These are phyloP conservation scores for Tribolium madens DNA, from an alignment of 1,140 invertebrate species.

Conservation along the genomic window DNA sequence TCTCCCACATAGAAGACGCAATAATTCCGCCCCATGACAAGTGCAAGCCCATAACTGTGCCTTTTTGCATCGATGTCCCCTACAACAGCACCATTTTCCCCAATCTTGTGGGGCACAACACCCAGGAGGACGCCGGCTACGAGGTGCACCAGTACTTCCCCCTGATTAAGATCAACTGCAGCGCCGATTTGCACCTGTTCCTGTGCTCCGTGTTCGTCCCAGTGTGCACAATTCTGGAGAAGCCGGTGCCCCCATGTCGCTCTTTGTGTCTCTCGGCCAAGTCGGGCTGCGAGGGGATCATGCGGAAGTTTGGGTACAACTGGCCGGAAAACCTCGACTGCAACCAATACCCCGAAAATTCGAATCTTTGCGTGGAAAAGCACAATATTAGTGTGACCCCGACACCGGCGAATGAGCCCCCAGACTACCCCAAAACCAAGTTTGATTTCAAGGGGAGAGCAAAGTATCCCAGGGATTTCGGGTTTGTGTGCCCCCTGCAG, in stretches of 20 bases:
- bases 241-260: conserved; percentile 91
- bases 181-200: conserved; percentile 93
- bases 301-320: conserved; percentile 92
- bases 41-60: conserved; percentile 94
- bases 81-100: conserved; percentile 98
- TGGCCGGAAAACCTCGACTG: conserved; percentile 97
- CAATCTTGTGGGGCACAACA: conserved; percentile 92
- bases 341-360: conserved; percentile 85
- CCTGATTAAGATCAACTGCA: conserved; percentile 96
- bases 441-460: conserved; percentile 57
- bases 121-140: conserved; percentile 94
- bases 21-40: conserved; percentile 79
- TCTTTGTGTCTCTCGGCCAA: conserved; percentile 90
- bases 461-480: conserved; percentile 71
- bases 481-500: conserved; percentile 88
- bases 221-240: conserved; percentile 93
- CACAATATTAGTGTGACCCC: conserved; percentile 64
- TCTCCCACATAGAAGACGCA: conserved; percentile 46
- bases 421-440: conserved; percentile 57
- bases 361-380: conserved; percentile 88
- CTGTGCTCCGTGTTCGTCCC: conserved; percentile 96
- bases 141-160: conserved; percentile 96
- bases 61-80: conserved; percentile 90
- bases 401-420: neutral
- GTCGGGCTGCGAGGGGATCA: conserved; percentile 89